Evolutionary conservation across 2,797 vertebrate genomes (phyloP), one percentile per base, ranked within the genome.

Genomic region (Orientallactaga sibirica): DNA sequence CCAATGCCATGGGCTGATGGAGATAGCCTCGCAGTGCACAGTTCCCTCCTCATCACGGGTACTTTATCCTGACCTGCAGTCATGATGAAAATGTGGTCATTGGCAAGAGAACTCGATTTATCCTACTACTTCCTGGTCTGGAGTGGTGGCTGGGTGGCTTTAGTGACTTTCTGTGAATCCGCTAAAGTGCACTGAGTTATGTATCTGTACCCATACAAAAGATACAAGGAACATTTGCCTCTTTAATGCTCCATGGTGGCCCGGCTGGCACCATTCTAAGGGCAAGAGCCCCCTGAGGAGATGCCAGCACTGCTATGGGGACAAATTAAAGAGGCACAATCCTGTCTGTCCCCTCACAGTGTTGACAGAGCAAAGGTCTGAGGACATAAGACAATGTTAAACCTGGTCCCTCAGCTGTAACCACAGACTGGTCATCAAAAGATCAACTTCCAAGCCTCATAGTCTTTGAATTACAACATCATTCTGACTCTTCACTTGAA

Each of bases 11-110:
- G 18, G n/a, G 73, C 41, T 93, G 81, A 27, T 92, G 48, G 80
- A 96, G 92, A 95, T 86, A 83, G 95, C 76, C 86, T 80, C 66
- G 93, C 52, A 81, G 68, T 58, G 33, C 5, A 2, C 33, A 87
- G 92, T 88, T 97, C 93, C 70, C 80, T 95, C 74, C 80, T 96
- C 78, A 88, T 95, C 90, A 90, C 24, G 77, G 67, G 27, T 55
- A 96, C 48, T 96, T 97, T 86, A 90, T 74, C 86, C 91, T 88
- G 93, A 86, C 73, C 77, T 94, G 87, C 0, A 89, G 91, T 93
- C 96, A 94, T 95, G 96, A 96, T 92, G 93, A 88, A 97, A 96
- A 97, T 75, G 41, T 83, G 84, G 67, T 70, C 87, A 91, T 93
- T 92, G 91, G 66, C 78, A 93, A 70, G 16, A 88, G 91, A 97